These are phyloP conservation scores for Bombus pascuorum DNA, from an alignment of 1,140 invertebrate genomes.

Conservation along the genomic window DNA sequence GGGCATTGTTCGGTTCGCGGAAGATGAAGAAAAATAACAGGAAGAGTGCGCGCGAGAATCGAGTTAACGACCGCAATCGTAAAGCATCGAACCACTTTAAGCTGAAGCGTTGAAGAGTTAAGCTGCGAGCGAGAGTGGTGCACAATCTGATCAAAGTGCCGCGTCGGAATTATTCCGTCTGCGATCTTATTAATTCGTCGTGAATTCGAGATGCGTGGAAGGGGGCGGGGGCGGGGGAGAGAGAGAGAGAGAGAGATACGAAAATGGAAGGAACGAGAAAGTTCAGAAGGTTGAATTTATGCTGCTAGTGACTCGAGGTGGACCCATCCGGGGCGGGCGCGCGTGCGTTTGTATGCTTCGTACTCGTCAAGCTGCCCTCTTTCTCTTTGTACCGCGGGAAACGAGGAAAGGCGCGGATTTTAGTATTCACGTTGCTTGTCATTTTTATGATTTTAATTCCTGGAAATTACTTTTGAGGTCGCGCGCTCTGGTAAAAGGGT, in stretches of 20 bases:
- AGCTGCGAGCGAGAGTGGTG: slow-evolving; percentile 4
- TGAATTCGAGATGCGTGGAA: slow-evolving; percentile 68
- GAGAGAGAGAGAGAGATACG: not conserved
- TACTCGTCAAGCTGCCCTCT: slow-evolving; percentile 33
- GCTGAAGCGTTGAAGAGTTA: slow-evolving; percentile 23
- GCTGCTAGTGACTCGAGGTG: slow-evolving; percentile 44
- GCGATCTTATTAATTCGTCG: slow-evolving; percentile 75
- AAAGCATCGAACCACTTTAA: not conserved
- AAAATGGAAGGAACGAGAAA: slow-evolving; percentile 52
- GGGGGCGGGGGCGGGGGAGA: too few species aligned
- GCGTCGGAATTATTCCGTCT: slow-evolving; percentile 57
- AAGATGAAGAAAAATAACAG: slow-evolving; percentile 6
- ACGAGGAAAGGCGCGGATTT: slow-evolving; percentile 56
- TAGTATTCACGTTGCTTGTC: slow-evolving; percentile 67
- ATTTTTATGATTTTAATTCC: slow-evolving; percentile 74
- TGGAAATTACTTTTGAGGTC: slow-evolving; percentile 60
- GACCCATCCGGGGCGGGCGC: slow-evolving; percentile 26
- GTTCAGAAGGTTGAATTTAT: slow-evolving; percentile 75
- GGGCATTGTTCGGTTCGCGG: not conserved
- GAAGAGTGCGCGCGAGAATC: not conserved
- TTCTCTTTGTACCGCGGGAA: slow-evolving; percentile 31
- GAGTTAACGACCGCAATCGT: not conserved
- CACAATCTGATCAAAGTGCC: slow-evolving; percentile 20
- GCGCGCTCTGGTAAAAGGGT: slow-evolving; percentile 38
- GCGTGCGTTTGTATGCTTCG: slow-evolving; percentile 36